A percentile compares a stretch with the other conserved stretches of the same genome.
These are phyloP conservation scores for Nymphalis io DNA, from an alignment of 1,140 invertebrate species.

Conservation along the genomic window DNA sequence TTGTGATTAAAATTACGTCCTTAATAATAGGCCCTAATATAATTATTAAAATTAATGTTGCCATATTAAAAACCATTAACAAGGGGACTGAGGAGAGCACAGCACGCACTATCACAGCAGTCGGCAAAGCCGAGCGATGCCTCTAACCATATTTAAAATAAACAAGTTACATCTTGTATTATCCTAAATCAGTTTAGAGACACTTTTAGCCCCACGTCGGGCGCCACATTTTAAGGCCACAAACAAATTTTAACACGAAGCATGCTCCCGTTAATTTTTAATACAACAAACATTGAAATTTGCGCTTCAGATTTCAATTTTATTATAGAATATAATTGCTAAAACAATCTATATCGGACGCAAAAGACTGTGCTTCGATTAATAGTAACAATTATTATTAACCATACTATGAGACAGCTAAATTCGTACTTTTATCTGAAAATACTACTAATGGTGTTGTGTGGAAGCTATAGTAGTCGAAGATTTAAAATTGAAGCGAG, in stretches of 20 bases:
- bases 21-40: constrained; percentile 56
- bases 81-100: constrained; percentile 62
- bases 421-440: constrained; percentile 33
- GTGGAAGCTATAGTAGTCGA: constrained; percentile 55
- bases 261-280: constrained; percentile 34
- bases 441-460: constrained; percentile 48
- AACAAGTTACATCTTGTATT: constrained; percentile 32
- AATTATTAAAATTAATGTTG: constrained; percentile 42
- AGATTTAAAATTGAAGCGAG: constrained; percentile 64
- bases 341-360: constrained; percentile 39
- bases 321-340: constrained; percentile 37
- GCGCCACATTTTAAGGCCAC: constrained; percentile 73
- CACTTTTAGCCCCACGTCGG: constrained; percentile 53
- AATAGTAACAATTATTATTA: constrained; percentile 36
- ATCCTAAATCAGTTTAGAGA: constrained; percentile 45
- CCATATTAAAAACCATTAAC: constrained; percentile 40
- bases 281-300: constrained; percentile 46
- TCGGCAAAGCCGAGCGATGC: constrained; percentile 55
- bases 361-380: constrained; percentile 44
- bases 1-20: constrained; percentile 43
- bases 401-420: constrained; percentile 31
- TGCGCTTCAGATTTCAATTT: constrained; percentile 53
- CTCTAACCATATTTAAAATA: constrained; percentile 43
- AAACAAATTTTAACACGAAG: constrained; percentile 70
- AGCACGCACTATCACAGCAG: constrained; percentile 77